Conservation (phyloP, 2,888 invertebrate species). For the Mantis religiosa region DNA sequence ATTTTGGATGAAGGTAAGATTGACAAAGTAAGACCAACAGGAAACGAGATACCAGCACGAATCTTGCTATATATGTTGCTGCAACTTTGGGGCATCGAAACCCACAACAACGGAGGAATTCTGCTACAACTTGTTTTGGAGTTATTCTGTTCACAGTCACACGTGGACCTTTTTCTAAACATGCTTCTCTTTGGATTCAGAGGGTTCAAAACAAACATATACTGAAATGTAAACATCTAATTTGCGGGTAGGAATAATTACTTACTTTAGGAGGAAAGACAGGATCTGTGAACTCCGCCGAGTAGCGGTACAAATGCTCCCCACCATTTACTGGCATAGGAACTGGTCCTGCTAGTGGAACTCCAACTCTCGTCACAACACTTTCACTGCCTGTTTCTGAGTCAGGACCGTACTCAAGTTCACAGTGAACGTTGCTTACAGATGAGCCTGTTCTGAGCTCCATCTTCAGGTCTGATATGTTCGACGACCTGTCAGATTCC, state of each 20-base stretch:
- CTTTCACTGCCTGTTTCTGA: conserved; percentile 57
- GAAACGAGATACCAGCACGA: no score
- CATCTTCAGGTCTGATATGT: conserved; percentile 86
- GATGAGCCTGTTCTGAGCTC: conserved; percentile 81
- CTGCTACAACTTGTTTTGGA: no score
- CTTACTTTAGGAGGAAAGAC: conserved; percentile 73
- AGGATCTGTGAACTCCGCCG: conserved; percentile 71
- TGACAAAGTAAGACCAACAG: no score
- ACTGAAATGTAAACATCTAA: no score
- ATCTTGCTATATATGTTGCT: no score
- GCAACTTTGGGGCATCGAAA: no score
- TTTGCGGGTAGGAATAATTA: conserved; percentile 35
- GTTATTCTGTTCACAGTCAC: no score
- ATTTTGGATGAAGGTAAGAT: no score
- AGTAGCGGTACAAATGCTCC: conserved; percentile 49
- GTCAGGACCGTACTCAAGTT: conserved; percentile 52
- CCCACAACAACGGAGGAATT: no score
- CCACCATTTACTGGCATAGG: conserved; percentile 53
- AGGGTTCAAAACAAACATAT: no score
- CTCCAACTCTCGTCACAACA: conserved; percentile 54
- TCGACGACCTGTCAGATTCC: conserved; percentile 81
- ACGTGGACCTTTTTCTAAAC: no score
- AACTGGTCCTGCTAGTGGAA: conserved; percentile 75
- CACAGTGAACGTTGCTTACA: conserved; percentile 59
- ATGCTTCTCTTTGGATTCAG: no score